Evolutionary conservation across 2,113 vertebrate species (phyloP).

Genomic region (Campylomormyrus numenius): DNA sequence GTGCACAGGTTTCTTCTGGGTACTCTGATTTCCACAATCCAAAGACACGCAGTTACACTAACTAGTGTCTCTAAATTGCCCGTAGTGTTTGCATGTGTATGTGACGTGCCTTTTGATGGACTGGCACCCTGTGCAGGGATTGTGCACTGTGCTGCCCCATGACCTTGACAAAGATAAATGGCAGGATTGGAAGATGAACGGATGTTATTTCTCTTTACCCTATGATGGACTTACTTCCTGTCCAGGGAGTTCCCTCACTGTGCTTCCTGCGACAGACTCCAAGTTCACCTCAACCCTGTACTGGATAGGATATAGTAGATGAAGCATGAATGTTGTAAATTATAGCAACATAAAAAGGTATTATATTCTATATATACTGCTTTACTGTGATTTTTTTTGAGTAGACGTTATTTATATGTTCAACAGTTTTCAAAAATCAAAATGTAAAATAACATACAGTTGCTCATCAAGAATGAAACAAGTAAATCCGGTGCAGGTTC

Average conservation of each 20-base stretch:
- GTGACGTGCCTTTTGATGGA: neutral
- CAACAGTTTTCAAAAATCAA: neutral
- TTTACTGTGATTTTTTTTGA: neutral
- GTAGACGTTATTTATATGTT: neutral
- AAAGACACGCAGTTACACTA: neutral
- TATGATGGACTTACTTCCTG: neutral
- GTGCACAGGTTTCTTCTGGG: neutral
- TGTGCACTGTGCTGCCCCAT: neutral
- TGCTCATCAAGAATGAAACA: neutral
- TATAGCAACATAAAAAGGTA: neutral
- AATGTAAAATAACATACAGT: neutral
- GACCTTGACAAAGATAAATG: neutral
- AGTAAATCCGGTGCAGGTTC: neutral
- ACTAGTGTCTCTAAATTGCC: neutral
- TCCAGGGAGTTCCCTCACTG: neutral
- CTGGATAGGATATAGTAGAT: neutral
- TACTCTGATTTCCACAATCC: neutral
- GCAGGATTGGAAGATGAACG: neutral
- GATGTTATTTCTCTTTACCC: neutral
- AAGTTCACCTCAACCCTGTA: neutral
- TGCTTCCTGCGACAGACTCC: neutral
- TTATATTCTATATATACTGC: neutral
- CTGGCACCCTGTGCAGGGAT: neutral
- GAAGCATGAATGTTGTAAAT: neutral
- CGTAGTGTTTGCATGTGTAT: neutral